Evolutionary conservation across 2,797 vertebrate genomes (phyloP).

Genomic region (Natrix natrix): DNA sequence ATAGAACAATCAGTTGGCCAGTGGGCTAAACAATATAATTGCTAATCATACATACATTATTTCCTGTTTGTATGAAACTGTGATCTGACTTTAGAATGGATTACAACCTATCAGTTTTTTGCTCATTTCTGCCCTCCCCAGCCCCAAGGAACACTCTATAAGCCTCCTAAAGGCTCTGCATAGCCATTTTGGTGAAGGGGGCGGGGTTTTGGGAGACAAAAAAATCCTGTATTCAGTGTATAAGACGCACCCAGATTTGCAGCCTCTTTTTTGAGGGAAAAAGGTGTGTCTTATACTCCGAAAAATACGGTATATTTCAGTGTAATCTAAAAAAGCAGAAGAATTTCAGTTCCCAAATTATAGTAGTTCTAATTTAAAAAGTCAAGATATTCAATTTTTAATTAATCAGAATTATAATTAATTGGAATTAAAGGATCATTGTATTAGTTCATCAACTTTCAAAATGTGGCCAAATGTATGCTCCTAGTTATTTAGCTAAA

Average conservation of each 20-base stretch:
- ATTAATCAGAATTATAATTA: neutral
- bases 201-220: too few species aligned
- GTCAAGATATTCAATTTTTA: neutral
- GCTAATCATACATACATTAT: neutral
- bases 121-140: too few species aligned
- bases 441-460: neutral
- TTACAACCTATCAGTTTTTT: neutral
- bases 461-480: neutral
- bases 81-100: neutral
- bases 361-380: neutral
- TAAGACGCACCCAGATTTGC: too few species aligned
- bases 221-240: too few species aligned
- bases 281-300: too few species aligned
- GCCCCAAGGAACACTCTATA: too few species aligned
- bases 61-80: neutral
- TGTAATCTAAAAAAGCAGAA: neutral
- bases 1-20: too few species aligned
- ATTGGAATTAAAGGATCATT: neutral
- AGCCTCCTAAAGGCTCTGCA: too few species aligned
- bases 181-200: too few species aligned
- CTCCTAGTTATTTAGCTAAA: neutral
- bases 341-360: neutral
- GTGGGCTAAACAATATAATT: neutral
- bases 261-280: too few species aligned
- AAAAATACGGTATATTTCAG: neutral